phyloP scores from a whole-genome alignment of 2,888 invertebrate genomes.

The Drosophila merina region DNA sequence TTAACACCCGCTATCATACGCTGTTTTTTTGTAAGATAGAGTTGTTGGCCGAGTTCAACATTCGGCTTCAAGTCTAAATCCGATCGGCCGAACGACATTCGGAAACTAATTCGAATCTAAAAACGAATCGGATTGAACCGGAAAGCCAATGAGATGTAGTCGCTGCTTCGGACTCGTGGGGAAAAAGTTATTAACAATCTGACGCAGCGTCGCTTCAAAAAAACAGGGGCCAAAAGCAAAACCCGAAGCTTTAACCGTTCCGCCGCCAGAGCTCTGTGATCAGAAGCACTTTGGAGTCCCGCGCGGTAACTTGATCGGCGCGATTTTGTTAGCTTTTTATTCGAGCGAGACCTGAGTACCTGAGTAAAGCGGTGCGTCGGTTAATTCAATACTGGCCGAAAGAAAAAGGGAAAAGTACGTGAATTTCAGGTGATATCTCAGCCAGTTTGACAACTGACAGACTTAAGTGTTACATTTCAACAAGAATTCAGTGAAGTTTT shows the following conservation, averaged over 20 bases:
- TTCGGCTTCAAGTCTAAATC: slow-evolving; percentile 20
- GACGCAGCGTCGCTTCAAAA: slow-evolving; percentile 35
- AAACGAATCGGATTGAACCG: slow-evolving; percentile 60
- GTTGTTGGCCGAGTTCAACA: slow-evolving; percentile 33
- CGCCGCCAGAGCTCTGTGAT: slow-evolving; percentile 69
- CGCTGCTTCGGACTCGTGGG: slow-evolving; percentile 60
- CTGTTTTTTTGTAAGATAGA: slow-evolving; percentile 20
- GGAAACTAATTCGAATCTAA: slow-evolving; percentile 32
- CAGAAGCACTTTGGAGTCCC: slow-evolving; percentile 81
- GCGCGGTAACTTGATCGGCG: slow-evolving; percentile 65
- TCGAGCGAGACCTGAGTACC: slow-evolving; percentile 5
- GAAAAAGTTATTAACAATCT: slow-evolving; percentile 73
- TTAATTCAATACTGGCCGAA: slow-evolving; percentile 5
- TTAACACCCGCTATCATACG: slow-evolving; percentile 17
- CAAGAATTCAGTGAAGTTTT: not conserved
- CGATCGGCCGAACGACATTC: slow-evolving; percentile 17
- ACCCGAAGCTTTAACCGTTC: slow-evolving; percentile 75
- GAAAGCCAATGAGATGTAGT: slow-evolving; percentile 50
- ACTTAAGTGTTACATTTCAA: not conserved
- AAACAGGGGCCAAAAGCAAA: slow-evolving; percentile 41
- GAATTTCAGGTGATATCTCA: slow-evolving; percentile 4
- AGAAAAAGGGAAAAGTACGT: slow-evolving; percentile 25
- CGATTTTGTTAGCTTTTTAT: slow-evolving; percentile 25
- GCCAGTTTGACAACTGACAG: not conserved
- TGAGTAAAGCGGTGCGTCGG: slow-evolving; percentile 11